Conservation (phyloP, 2,797 vertebrate species). For the Parauchenoglanis punctatus region DNA sequence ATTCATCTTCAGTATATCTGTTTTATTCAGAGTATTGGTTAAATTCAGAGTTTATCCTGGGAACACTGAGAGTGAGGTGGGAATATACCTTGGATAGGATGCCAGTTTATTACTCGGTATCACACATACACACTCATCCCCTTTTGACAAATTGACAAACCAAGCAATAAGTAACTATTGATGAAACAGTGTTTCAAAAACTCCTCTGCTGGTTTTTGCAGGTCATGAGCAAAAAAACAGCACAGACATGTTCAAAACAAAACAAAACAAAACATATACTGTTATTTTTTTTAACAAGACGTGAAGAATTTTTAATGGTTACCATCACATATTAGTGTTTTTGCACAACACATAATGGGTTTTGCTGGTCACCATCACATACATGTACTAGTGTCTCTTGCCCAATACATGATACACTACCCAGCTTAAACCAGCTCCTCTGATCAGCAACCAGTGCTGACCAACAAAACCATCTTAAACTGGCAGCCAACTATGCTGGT, state of each 20-base stretch:
- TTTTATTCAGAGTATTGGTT: neutral
- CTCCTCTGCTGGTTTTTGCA: neutral
- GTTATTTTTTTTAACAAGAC: no score
- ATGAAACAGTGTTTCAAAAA: neutral
- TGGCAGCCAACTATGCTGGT: neutral
- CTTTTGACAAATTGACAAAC: neutral
- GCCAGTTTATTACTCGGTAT: neutral
- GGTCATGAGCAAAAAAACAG: neutral
- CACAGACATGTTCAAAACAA: neutral
- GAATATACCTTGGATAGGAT: neutral
- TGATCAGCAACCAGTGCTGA: no score
- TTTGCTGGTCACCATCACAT: neutral
- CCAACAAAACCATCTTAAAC: neutral
- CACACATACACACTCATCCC: neutral
- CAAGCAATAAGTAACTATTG: no score
- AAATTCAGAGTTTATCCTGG: neutral
- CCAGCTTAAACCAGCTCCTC: neutral
- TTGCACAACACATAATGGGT: neutral
- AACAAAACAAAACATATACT: neutral
- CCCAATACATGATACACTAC: neutral
- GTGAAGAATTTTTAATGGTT: no score
- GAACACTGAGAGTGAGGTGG: neutral
- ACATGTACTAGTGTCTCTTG: neutral
- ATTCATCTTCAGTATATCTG: neutral
- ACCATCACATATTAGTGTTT: neutral